Evolutionary conservation across 2,888 invertebrate genomes (phyloP).

Genomic region (Phyto melanocephala): DNA sequence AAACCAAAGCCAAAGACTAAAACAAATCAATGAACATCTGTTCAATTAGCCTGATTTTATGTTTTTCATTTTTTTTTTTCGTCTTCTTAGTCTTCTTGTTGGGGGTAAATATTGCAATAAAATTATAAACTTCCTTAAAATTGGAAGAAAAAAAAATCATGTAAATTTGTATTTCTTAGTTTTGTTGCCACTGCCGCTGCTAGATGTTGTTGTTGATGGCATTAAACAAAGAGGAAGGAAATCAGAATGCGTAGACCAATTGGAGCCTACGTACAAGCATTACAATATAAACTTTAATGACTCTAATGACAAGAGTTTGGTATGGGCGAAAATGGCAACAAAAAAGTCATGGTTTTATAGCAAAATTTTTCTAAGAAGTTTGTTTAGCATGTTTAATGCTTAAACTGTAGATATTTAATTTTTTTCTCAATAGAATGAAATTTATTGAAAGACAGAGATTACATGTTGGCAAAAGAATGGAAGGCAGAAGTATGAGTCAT

Average conservation of each 20-base stretch:
- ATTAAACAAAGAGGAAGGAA: conserved; percentile 30
- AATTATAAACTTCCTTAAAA: conserved; percentile 55
- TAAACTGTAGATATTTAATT: too few relatives aligned
- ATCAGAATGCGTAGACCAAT: conserved; percentile 56
- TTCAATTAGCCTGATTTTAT: conserved; percentile 51
- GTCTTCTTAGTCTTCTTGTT: too few relatives aligned
- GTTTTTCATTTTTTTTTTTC: not conserved
- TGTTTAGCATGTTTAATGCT: too few relatives aligned
- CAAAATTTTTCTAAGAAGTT: too few relatives aligned
- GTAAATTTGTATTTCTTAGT: conserved; percentile 25
- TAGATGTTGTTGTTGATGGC: not conserved
- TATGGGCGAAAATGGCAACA: conserved; percentile 49
- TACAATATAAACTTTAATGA: conserved; percentile 39
- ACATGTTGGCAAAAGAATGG: too few relatives aligned
- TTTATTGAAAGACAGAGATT: too few relatives aligned
- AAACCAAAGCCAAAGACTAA: conserved; percentile 29
- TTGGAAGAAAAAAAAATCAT: conserved; percentile 21
- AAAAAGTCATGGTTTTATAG: not conserved
- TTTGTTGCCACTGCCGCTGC: not conserved
- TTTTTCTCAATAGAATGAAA: too few relatives aligned
- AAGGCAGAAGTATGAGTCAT: too few relatives aligned
- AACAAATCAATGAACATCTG: conserved; percentile 58
- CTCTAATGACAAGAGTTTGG: conserved; percentile 54
- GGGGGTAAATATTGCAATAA: conserved; percentile 9
- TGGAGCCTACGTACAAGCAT: conserved; percentile 52